These are phyloP conservation scores for Triops cancriformis DNA, from an alignment of 1,140 invertebrate species.

Conservation along the genomic window DNA sequence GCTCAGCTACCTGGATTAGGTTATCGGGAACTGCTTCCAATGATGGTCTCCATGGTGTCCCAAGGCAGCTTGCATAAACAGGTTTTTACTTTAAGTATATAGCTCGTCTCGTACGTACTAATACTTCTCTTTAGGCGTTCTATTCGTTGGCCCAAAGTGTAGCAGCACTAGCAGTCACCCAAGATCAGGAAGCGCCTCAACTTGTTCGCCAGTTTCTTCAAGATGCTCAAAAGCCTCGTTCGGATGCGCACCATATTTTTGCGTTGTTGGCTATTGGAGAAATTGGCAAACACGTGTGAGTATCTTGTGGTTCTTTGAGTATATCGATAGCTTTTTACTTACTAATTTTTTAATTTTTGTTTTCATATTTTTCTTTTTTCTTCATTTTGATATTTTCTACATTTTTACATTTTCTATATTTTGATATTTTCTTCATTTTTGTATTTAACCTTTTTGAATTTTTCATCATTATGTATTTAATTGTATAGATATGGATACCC, in stretches of 20 bases:
- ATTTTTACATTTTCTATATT: no score
- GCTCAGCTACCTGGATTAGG: conserved; percentile 68
- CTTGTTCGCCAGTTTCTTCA: conserved; percentile 77
- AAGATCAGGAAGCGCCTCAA: conserved; percentile 58
- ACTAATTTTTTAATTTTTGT: conserved; percentile 26
- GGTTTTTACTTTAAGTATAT: conserved; percentile 32
- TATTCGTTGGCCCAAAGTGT: conserved; percentile 92
- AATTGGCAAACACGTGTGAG: conserved; percentile 86
- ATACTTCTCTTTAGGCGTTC: conserved; percentile 54
- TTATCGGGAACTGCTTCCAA: conserved; percentile 65
- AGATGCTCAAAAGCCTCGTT: conserved; percentile 56
- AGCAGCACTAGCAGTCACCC: conserved; percentile 76
- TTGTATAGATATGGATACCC: no score
- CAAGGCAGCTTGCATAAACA: conserved; percentile 43
- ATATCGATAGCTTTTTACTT: conserved; percentile 19
- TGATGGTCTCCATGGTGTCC: conserved; percentile 54
- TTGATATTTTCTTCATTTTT: no score
- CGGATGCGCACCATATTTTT: conserved; percentile 80
- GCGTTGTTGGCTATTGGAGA: conserved; percentile 88
- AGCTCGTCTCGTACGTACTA: background rate
- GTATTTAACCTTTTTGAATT: no score
- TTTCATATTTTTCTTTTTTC: no score
- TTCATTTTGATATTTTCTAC: no score
- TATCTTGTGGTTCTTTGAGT: conserved; percentile 30
- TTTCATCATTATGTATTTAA: no score